Conservation (phyloP, 2,888 invertebrate species). For the Aleiodes leptofemur region DNA sequence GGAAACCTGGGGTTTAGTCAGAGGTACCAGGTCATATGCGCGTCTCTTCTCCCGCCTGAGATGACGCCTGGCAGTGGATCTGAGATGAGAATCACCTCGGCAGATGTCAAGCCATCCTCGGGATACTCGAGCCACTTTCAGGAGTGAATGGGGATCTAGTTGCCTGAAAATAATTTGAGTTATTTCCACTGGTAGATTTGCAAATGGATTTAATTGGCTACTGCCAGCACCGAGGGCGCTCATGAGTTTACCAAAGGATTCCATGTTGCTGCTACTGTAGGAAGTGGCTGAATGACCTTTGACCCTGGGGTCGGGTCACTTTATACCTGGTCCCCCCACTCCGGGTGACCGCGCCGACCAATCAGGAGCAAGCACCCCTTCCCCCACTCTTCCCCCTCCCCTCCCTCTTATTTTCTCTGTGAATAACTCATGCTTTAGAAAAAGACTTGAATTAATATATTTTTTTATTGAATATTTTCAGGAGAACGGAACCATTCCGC, state of each 20-base stretch:
- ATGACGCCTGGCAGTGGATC: slow-evolving; percentile 21
- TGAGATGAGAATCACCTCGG: slow-evolving; percentile 22
- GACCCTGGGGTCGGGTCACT: background rate
- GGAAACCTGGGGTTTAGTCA: background rate
- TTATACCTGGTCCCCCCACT: slow-evolving; percentile 2
- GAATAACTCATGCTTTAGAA: background rate
- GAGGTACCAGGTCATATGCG: background rate
- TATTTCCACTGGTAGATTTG: slow-evolving; percentile 28
- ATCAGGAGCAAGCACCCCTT: background rate
- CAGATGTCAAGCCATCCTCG: slow-evolving; percentile 30
- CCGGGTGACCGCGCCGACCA: background rate
- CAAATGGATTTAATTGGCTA: background rate
- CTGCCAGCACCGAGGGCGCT: slow-evolving; percentile 10
- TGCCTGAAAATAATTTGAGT: slow-evolving; percentile 26
- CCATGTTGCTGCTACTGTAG: slow-evolving; percentile 23
- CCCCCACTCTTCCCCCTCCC: background rate
- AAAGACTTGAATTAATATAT: background rate
- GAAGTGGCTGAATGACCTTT: slow-evolving; percentile 17
- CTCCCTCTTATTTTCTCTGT: background rate
- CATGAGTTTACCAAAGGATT: slow-evolving; percentile 29
- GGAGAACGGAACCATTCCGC: slow-evolving; percentile 53
- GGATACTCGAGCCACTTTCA: slow-evolving; percentile 28
- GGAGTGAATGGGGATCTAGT: slow-evolving; percentile 22
- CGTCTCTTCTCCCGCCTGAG: slow-evolving; percentile 21
- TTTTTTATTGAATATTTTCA: slow-evolving; percentile 49